Evolutionary conservation across 2,797 vertebrate species (phyloP).

Genomic region (Gallirallus australis): DNA sequence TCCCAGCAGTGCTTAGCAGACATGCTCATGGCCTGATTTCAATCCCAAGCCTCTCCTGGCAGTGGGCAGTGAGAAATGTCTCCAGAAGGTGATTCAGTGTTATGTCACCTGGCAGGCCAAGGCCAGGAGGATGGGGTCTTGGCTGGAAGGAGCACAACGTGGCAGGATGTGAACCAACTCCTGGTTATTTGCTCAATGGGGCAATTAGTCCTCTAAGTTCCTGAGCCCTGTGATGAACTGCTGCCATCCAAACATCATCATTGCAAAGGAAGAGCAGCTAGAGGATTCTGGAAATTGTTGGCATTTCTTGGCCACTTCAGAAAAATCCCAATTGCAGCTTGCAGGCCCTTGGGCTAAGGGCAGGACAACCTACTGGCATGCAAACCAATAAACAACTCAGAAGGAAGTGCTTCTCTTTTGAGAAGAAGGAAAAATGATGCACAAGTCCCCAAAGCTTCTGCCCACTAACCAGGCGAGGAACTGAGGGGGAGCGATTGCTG

Average conservation of each 20-base stretch:
- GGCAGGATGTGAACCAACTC: neutral
- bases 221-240: neutral
- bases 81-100: neutral
- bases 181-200: neutral
- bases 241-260: neutral
- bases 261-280: rapidly evolving
- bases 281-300: neutral
- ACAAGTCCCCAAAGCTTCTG: neutral
- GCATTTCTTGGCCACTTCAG: neutral
- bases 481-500: rapidly evolving
- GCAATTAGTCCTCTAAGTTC: neutral
- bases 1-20: neutral
- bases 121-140: neutral
- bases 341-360: neutral
- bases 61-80: neutral
- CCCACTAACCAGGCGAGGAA: rapidly evolving
- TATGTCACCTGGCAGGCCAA: neutral
- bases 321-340: neutral
- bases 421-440: neutral
- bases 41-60: neutral
- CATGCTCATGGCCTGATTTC: neutral
- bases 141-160: neutral
- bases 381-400: neutral
- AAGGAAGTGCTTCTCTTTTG: neutral
- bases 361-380: neutral